Evolutionary conservation across 2,797 vertebrate species (phyloP).

Genomic region (Scarus forsteni): DNA sequence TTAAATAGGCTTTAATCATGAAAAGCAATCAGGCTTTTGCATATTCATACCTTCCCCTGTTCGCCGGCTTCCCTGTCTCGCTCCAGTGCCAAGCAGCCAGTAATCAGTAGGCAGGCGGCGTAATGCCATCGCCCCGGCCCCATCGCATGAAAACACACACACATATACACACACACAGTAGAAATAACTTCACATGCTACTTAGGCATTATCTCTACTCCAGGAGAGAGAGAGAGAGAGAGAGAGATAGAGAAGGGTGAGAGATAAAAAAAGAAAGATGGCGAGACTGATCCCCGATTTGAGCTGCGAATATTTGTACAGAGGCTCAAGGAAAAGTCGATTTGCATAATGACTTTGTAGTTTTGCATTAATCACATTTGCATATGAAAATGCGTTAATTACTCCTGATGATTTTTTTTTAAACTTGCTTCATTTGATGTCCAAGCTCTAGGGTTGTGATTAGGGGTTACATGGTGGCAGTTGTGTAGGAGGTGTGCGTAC

Average conservation of each 20-base stretch:
- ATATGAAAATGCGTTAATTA: slow-evolving; percentile 99
- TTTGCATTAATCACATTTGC: slow-evolving; percentile 99
- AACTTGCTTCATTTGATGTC: slow-evolving; percentile 99
- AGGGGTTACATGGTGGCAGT: slow-evolving; percentile 80
- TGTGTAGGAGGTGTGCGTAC: slow-evolving; percentile 73
- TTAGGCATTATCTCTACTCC: slow-evolving; percentile 85
- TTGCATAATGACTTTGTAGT: slow-evolving; percentile 99
- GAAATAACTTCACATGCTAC: slow-evolving; percentile 95
- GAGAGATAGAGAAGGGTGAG: slow-evolving; percentile 50
- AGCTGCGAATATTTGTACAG: slow-evolving; percentile 99
- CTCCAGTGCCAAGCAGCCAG: slow-evolving; percentile 98
- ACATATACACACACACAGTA: slow-evolving; percentile 67
- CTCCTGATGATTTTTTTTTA: slow-evolving; percentile 98
- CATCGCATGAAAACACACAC: slow-evolving; percentile 80
- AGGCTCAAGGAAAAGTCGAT: slow-evolving; percentile 99
- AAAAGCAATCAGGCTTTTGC: slow-evolving; percentile 99
- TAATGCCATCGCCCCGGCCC: slow-evolving; percentile 79
- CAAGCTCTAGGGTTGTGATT: slow-evolving; percentile 91
- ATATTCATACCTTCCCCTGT: slow-evolving; percentile 98
- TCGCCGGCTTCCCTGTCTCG: slow-evolving; percentile 95
- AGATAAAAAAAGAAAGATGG: slow-evolving; percentile 83
- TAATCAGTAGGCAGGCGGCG: slow-evolving; percentile 88
- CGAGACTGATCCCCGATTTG: slow-evolving; percentile 95
- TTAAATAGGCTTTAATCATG: slow-evolving; percentile 99
- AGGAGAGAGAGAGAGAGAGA: slow-evolving; percentile 58